Evolutionary conservation across 2,113 vertebrate species (phyloP).

Genomic region (Notarius quadriscutis): DNA sequence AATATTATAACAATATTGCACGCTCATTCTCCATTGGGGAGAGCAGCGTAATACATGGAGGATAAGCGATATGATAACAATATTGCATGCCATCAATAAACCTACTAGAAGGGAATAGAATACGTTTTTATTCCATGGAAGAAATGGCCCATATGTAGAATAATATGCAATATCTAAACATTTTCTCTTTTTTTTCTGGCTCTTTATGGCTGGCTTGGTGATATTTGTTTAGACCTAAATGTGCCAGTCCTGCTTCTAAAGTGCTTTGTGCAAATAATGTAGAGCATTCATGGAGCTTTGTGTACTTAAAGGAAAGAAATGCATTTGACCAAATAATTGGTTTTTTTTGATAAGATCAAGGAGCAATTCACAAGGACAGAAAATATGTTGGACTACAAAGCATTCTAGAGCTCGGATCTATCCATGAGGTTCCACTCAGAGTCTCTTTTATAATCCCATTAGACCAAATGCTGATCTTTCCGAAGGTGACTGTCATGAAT

Average conservation of each 20-base stretch:
- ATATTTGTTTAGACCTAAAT: background rate
- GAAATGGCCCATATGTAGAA: too few relatives aligned
- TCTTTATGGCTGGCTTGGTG: background rate
- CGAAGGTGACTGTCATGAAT: background rate
- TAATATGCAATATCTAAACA: too few relatives aligned
- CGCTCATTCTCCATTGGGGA: too few relatives aligned
- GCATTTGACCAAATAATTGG: background rate
- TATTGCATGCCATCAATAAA: too few relatives aligned
- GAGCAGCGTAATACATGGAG: too few relatives aligned
- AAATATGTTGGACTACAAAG: background rate
- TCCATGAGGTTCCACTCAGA: background rate
- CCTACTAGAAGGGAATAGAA: too few relatives aligned
- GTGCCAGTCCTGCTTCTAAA: background rate
- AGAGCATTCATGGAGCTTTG: background rate
- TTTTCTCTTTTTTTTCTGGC: background rate
- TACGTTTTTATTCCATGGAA: too few relatives aligned
- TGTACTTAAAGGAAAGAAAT: background rate
- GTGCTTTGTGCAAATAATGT: background rate
- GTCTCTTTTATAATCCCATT: background rate
- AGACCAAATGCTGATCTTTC: background rate
- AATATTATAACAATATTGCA: too few relatives aligned
- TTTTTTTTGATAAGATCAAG: background rate
- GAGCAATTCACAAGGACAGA: background rate
- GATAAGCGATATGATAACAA: too few relatives aligned
- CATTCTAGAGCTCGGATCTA: background rate